phyloP scores from a whole-genome alignment of 2,888 invertebrate genomes.

The Rugalucina vietnamica region DNA sequence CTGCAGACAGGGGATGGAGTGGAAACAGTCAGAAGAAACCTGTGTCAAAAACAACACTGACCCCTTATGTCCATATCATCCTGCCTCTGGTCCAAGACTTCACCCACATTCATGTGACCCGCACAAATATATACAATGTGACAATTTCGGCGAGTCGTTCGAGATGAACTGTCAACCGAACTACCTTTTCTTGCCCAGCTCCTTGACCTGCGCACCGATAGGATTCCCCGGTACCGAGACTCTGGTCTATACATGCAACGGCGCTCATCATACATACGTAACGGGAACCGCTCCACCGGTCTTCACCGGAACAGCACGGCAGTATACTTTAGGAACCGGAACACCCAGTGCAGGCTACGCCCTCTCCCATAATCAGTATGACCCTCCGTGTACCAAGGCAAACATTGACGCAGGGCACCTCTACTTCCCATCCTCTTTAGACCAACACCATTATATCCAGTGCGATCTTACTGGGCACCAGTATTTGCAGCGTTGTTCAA shows the following conservation, averaged over 20 bases:
- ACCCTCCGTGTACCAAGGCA: constrained; percentile 57
- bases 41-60: constrained; percentile 46
- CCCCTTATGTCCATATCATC: constrained; percentile 53
- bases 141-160: constrained; percentile 58
- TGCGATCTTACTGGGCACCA: constrained; percentile 64
- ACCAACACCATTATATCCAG: constrained; percentile 69
- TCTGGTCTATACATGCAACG: constrained; percentile 45
- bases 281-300: too few relatives aligned
- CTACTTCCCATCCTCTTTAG: constrained; percentile 55
- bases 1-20: constrained; percentile 64
- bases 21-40: constrained; percentile 67
- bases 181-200: constrained; percentile 48
- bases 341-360: constrained; percentile 5
- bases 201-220: constrained; percentile 53
- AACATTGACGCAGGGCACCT: constrained; percentile 46
- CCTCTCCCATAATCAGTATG: constrained; percentile 14
- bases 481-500: constrained; percentile 59
- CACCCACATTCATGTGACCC: constrained; percentile 63
- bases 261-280: not conserved
- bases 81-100: constrained; percentile 34
- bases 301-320: not conserved
- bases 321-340: not conserved
- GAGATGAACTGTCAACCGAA: constrained; percentile 48
- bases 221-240: constrained; percentile 41
- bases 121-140: constrained; percentile 68